Evolutionary conservation across 2,888 invertebrate species (phyloP).

Genomic region (Drosophila ustulata): DNA sequence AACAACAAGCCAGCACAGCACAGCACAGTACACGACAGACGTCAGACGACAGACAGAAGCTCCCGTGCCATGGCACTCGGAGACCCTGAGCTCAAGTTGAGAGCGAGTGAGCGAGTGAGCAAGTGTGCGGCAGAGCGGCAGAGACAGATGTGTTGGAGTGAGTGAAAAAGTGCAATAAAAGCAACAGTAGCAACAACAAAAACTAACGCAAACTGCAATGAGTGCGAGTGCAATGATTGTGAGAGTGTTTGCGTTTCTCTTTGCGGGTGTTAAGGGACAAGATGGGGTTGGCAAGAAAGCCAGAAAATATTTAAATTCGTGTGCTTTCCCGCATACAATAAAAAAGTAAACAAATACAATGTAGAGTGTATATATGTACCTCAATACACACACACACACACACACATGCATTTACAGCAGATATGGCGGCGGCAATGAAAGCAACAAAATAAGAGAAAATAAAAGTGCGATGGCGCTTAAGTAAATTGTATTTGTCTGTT

Average conservation of each 20-base stretch:
- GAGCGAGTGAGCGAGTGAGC: conserved; percentile 12
- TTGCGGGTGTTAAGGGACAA: conserved; percentile 9
- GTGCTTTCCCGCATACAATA: conserved; percentile 48
- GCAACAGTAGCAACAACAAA: conserved; percentile 41
- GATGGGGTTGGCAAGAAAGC: conserved; percentile 28
- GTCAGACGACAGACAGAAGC: conserved; percentile 17
- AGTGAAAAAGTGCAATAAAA: conserved; percentile 52
- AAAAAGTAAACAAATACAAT: conserved; percentile 59
- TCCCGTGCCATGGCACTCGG: conserved; percentile 10
- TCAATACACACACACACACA: too few relatives aligned
- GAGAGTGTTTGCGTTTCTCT: conserved; percentile 25
- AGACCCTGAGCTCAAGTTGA: conserved; percentile 25
- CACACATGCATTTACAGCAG: background rate
- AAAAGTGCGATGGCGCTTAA: conserved; percentile 8
- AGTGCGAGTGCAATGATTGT: conserved; percentile 20
- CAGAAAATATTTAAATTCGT: conserved; percentile 68
- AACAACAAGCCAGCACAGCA: conserved; percentile 3
- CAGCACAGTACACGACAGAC: background rate
- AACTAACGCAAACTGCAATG: conserved; percentile 30
- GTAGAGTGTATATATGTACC: background rate
- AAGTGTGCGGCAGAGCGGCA: conserved; percentile 16
- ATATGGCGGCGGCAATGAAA: background rate
- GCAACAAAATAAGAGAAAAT: background rate
- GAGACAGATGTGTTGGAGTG: conserved; percentile 9
- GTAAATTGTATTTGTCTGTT: conserved; percentile 16